Conservation (phyloP, 2,113 vertebrate genomes). For the Seriola rivoliana region DNA sequence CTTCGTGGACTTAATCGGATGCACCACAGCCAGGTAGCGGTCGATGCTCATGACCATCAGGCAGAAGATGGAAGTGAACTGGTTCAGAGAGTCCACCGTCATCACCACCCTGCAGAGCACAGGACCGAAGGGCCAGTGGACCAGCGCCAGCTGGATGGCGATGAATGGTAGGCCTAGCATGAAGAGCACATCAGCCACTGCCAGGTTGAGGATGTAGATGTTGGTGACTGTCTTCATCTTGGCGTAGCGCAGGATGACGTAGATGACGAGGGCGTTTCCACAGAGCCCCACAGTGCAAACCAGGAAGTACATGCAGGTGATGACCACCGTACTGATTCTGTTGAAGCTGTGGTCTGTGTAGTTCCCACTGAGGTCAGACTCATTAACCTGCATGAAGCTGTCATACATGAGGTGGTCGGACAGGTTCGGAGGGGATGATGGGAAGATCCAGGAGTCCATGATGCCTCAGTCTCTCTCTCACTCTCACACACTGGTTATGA, state of each 20-base stretch:
- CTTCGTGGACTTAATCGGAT: conserved; percentile 95
- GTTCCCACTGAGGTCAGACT: conserved; percentile 77
- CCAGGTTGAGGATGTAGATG: conserved; percentile 98
- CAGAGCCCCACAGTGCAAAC: conserved; percentile 94
- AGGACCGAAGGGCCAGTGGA: conserved; percentile 98
- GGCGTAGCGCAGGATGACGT: conserved; percentile 96
- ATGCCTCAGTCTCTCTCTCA: conserved; percentile 35
- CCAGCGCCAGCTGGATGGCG: conserved; percentile 94
- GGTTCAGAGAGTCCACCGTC: conserved; percentile 96
- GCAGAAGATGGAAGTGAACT: conserved; percentile 99
- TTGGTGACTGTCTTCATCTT: conserved; percentile 99
- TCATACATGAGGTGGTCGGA: conserved; percentile 84
- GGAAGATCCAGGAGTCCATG: conserved; percentile 83
- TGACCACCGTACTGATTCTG: conserved; percentile 90
- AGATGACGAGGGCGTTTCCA: conserved; percentile 95
- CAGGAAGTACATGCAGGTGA: conserved; percentile 95
- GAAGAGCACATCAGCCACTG: conserved; percentile 95
- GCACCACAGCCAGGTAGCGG: conserved; percentile 96
- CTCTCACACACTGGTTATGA: conserved; percentile 42
- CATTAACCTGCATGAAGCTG: conserved; percentile 81
- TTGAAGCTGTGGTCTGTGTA: conserved; percentile 86
- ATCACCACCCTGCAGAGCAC: conserved; percentile 94
- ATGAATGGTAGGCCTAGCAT: conserved; percentile 96
- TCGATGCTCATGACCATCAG: conserved; percentile 97
- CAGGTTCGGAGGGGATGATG: conserved; percentile 81